Base-by-base conservation (phyloP, 2,797 vertebrate genomes). In the Ctenosaura bakeri region DNA sequence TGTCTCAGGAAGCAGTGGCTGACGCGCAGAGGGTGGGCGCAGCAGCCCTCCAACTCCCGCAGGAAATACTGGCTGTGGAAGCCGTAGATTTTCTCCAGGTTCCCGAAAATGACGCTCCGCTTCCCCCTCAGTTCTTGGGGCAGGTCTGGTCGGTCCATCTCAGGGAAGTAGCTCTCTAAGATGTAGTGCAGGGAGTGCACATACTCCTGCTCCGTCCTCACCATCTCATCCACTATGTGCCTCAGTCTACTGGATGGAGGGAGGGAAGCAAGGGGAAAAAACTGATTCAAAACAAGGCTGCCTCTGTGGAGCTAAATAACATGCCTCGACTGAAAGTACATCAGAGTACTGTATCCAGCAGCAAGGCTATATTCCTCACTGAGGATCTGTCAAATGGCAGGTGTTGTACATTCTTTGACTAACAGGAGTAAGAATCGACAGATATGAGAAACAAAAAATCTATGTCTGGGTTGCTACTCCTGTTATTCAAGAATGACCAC, bases 31-130 rank as follows among this genome's bases (percentile, higher is more conserved):
- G 99, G 99, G 88, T 99, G 99, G 92, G 97, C 98, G 94, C 98
- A 98, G 94, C 99, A 99, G 94, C 98, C 98, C 97, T 99, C 99
- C 18, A 99, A 97, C 96, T 99, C 99, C 79, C 97, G 96, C 13
- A 99, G 97, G 97, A 99, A 99, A 95, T 99, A 99, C 92, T 99
- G 98, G 86, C 96, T 98, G 96, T 99, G 99, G 95, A 99, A 99
- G 95, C 98, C 98, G 0, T 98, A 97, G 66, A 99, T 97, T 35
- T 99, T 99, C 97, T 99, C 98, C 96, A 99, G 96, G 97, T 99
- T 99, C 5, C 99, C 98, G 24, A 99, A 99, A 35, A 99, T 97
- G 82, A 98, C 97, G 0, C 97, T 97, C 18, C 98, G 98, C 88
- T 99, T 98, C 0, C 99, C 99, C 0, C 99, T 95, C 88, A 99